phyloP scores from a whole-genome alignment of 2,113 vertebrate species.

The Toxotes chatareus region DNA sequence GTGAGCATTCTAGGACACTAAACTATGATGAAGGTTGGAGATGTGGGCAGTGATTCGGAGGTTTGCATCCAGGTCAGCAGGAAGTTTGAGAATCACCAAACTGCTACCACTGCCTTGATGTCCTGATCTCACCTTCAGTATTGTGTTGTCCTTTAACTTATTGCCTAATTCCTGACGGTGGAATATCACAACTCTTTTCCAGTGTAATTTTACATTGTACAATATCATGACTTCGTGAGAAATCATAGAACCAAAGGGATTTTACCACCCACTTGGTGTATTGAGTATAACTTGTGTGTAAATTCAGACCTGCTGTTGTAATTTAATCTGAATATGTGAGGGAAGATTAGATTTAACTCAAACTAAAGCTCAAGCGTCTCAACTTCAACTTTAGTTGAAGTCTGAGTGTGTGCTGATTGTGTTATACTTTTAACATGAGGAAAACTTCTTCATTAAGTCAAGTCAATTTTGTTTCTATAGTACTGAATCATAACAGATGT shows the following conservation, averaged over 20 bases:
- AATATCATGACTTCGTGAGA: no score
- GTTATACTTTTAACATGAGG: background rate
- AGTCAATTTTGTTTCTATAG: no score
- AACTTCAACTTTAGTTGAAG: background rate
- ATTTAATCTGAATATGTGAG: no score
- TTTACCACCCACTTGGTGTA: background rate
- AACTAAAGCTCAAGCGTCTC: no score
- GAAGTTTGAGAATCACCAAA: background rate
- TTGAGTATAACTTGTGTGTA: no score
- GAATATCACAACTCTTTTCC: background rate
- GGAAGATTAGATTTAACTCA: background rate
- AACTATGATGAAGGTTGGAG: no score
- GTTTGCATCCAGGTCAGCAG: no score
- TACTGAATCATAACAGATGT: no score
- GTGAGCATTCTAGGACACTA: no score
- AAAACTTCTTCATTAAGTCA: background rate
- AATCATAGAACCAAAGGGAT: no score
- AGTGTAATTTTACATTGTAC: background rate
- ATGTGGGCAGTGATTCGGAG: no score
- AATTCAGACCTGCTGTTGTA: background rate
- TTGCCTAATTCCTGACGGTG: background rate
- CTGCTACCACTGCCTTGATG: background rate
- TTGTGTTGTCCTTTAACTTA: background rate
- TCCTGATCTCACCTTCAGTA: background rate
- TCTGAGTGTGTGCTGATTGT: background rate